Percentiles rank a stretch among this genome's conserved stretches.
These are phyloP conservation scores for Actenoides lindsayi DNA, from an alignment of 2,113 vertebrate species.

Conservation along the genomic window DNA sequence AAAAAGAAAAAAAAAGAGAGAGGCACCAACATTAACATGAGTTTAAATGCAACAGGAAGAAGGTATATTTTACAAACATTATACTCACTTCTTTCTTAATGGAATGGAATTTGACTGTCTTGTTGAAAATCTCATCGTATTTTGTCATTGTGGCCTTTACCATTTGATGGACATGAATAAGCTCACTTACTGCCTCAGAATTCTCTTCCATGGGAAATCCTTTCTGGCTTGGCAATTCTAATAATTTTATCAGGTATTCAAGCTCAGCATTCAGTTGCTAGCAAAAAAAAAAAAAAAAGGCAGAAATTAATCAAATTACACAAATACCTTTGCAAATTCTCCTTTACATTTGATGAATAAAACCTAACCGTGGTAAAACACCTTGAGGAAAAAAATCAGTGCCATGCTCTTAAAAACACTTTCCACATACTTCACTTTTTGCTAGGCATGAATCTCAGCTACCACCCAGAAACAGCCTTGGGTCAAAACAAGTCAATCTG, in stretches of 20 bases:
- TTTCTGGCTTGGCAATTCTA: slow-evolving; percentile 75
- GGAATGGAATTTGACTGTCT: slow-evolving; percentile 81
- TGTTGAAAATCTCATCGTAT: slow-evolving; percentile 80
- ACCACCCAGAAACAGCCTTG: not conserved
- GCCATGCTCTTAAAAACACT: not conserved
- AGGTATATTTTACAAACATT: not conserved
- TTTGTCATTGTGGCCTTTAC: slow-evolving; percentile 79
- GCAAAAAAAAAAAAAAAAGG: not conserved
- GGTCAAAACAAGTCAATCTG: not conserved
- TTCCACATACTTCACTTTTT: not conserved
- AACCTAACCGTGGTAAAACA: not conserved
- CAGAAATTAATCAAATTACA: not conserved
- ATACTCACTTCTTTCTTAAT: slow-evolving; percentile 80
- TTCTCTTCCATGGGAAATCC: slow-evolving; percentile 75
- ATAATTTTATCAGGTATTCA: slow-evolving; percentile 77
- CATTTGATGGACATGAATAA: slow-evolving; percentile 78
- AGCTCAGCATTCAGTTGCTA: slow-evolving; percentile 86
- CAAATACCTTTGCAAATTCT: not conserved
- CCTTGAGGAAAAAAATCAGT: not conserved
- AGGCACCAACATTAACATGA: not conserved
- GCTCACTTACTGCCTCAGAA: slow-evolving; percentile 77
- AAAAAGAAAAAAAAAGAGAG: not conserved
- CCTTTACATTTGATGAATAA: not conserved
- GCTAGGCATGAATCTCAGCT: not conserved
- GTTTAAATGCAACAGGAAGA: not conserved